phyloP scores from a whole-genome alignment of 1,140 invertebrate species.

The Apolygus lucorum region DNA sequence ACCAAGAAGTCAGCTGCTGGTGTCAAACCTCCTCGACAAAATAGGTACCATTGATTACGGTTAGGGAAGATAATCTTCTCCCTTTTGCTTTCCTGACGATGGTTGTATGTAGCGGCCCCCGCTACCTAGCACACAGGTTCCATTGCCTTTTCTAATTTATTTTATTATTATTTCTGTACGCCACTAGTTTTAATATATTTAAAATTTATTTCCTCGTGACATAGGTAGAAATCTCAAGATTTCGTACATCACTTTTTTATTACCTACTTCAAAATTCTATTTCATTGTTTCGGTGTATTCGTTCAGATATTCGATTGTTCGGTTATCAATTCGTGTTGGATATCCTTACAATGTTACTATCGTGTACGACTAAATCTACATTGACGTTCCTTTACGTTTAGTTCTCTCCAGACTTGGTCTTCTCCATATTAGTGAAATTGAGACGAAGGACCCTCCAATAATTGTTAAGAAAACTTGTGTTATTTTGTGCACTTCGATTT shows the following conservation, averaged over 20 bases:
- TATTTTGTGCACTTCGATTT: too few relatives aligned
- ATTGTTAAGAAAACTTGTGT: too few relatives aligned
- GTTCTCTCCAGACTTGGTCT: too few relatives aligned
- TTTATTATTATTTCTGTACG: neutral
- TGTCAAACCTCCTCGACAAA: constrained; percentile 27
- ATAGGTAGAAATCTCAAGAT: neutral
- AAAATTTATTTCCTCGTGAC: neutral
- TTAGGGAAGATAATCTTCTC: neutral
- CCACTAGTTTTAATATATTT: neutral
- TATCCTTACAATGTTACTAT: neutral
- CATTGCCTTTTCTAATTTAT: neutral
- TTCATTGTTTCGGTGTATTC: neutral
- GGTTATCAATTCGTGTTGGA: neutral
- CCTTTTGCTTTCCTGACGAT: neutral
- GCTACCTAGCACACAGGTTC: constrained; percentile 10
- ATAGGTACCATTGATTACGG: constrained; percentile 30
- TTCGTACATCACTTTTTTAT: neutral
- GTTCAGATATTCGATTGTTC: neutral
- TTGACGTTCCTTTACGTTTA: neutral
- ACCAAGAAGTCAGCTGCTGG: constrained; percentile 26
- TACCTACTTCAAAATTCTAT: neutral
- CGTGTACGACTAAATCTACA: neutral
- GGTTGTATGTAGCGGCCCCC: constrained; percentile 4
- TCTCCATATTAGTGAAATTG: too few relatives aligned
- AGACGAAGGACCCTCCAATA: too few relatives aligned